A percentile compares a stretch with the other conserved stretches of the same genome.
Evolutionary conservation across 1,140 invertebrate genomes (phyloP).

Genomic region (Delia radicum): DNA sequence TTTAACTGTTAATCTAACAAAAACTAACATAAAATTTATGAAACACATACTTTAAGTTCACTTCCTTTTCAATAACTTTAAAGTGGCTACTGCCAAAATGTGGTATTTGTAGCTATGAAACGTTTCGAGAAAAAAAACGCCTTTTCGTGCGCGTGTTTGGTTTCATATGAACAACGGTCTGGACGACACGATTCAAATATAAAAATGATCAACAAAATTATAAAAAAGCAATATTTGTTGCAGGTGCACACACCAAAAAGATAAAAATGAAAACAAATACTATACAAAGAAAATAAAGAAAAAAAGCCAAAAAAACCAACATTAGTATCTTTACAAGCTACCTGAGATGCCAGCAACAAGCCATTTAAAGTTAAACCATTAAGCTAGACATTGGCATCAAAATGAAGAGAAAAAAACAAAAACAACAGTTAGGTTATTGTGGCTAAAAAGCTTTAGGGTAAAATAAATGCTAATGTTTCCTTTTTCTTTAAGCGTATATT

Average conservation of each 20-base stretch:
- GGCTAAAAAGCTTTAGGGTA: neutral
- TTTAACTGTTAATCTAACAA: neutral
- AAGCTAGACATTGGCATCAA: neutral
- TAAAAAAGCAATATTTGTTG: neutral
- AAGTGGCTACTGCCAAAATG: neutral
- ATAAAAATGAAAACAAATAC: neutral
- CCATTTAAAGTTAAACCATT: neutral
- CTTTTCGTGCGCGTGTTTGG: constrained; percentile 9
- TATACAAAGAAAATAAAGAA: neutral
- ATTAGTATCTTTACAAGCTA: neutral
- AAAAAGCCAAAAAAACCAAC: neutral
- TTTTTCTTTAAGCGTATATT: neutral
- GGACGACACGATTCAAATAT: neutral
- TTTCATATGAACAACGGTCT: neutral
- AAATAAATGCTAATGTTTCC: constrained; percentile 5
- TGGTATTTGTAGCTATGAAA: too few species aligned
- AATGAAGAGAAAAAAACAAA: neutral
- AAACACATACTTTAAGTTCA: neutral
- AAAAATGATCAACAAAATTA: neutral
- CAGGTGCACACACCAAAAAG: constrained; percentile 10
- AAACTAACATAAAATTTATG: neutral
- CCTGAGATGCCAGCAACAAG: neutral
- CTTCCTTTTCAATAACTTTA: neutral
- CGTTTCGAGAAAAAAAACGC: constrained; percentile 13
- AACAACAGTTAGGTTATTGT: neutral